Evolutionary conservation across 2,888 invertebrate genomes (phyloP).

Genomic region (Priocnemis perturbator): DNA sequence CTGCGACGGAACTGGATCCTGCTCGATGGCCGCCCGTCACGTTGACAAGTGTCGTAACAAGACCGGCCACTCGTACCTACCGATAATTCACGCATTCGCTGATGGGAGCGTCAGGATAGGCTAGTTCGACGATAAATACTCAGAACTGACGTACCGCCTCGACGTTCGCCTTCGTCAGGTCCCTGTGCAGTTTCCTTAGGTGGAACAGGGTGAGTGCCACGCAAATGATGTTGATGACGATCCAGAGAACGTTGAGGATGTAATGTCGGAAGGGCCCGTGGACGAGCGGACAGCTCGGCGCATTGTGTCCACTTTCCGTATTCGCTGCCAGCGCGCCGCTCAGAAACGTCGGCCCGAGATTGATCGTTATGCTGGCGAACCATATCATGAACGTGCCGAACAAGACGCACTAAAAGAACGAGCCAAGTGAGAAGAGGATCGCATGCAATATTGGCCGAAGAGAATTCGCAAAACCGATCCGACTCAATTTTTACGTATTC

Average conservation of each 20-base stretch:
- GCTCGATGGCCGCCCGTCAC: slow-evolving; percentile 82
- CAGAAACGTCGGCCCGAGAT: slow-evolving; percentile 91
- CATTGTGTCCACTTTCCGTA: slow-evolving; percentile 85
- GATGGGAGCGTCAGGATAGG: slow-evolving; percentile 10
- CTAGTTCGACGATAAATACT: too few relatives aligned
- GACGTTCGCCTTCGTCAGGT: slow-evolving; percentile 89
- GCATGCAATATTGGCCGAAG: too few relatives aligned
- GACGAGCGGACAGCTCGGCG: slow-evolving; percentile 90
- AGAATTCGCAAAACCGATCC: too few relatives aligned
- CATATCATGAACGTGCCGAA: slow-evolving; percentile 96
- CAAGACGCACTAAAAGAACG: slow-evolving; percentile 84
- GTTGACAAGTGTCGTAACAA: slow-evolving; percentile 89
- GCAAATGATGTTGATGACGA: slow-evolving; percentile 89
- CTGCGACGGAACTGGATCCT: slow-evolving; percentile 47
- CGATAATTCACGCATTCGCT: slow-evolving; percentile 11
- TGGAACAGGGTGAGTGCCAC: slow-evolving; percentile 89
- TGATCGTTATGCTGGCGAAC: slow-evolving; percentile 94
- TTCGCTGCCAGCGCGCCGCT: slow-evolving; percentile 90
- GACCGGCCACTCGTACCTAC: slow-evolving; percentile 84
- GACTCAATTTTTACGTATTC: too few relatives aligned
- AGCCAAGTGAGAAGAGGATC: too few relatives aligned
- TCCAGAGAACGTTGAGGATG: slow-evolving; percentile 93
- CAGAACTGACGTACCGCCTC: slow-evolving; percentile 79
- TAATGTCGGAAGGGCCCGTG: slow-evolving; percentile 93
- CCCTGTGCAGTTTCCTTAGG: slow-evolving; percentile 87